phyloP scores from a whole-genome alignment of 2,113 vertebrate species.

The Pachyramphus minor region DNA sequence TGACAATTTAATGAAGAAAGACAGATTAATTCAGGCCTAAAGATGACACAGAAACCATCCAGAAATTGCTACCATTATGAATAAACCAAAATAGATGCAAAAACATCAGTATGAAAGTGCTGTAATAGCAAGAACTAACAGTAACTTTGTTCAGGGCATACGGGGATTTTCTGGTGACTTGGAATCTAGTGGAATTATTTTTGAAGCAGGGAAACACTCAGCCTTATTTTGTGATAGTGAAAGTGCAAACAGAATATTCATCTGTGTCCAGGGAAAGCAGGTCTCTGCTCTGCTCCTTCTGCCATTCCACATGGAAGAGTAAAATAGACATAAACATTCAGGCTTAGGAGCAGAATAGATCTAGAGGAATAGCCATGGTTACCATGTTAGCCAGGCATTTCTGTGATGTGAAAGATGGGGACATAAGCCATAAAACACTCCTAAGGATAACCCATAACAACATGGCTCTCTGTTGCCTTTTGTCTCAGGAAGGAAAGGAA shows the following conservation, averaged over 20 bases:
- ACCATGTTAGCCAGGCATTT: neutral
- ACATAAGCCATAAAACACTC: neutral
- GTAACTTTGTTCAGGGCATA: neutral
- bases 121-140: neutral
- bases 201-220: neutral
- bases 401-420: neutral
- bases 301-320: neutral
- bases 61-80: neutral
- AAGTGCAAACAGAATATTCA: neutral
- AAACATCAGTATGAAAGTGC: neutral
- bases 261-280: neutral
- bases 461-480: neutral
- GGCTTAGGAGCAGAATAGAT: neutral
- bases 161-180: neutral
- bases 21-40: neutral
- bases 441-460: neutral
- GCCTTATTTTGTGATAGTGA: neutral
- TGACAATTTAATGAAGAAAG: constrained; percentile 4
- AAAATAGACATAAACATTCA: neutral
- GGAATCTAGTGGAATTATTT: neutral
- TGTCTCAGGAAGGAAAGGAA: neutral
- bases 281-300: neutral
- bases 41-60: neutral
- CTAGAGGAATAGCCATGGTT: neutral
- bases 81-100: neutral